Conservation (phyloP, 2,113 vertebrate species). For the Otolemur garnettii region DNA sequence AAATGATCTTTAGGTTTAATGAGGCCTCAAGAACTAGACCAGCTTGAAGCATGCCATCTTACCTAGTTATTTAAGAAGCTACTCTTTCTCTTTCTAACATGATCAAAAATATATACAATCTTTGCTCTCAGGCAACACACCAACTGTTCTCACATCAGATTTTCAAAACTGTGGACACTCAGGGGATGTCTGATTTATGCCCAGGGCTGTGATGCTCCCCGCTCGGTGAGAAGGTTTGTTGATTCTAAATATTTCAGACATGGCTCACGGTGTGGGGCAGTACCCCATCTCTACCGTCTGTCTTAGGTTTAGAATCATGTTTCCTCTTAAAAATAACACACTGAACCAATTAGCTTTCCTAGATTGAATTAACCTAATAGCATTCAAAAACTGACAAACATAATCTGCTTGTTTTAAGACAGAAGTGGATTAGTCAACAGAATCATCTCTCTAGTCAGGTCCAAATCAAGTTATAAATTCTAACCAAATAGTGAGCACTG, state of each 20-base stretch:
- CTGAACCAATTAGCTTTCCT: constrained; percentile 75
- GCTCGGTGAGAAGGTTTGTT: neutral
- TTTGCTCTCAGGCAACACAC: neutral
- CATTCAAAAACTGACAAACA: constrained; percentile 85
- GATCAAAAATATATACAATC: neutral
- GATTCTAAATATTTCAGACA: neutral
- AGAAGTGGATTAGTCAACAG: constrained; percentile 86
- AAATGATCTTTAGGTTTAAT: constrained; percentile 60
- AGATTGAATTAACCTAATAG: constrained; percentile 84
- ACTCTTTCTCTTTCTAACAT: constrained; percentile 63
- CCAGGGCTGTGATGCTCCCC: too few relatives aligned
- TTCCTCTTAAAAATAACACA: constrained; percentile 80
- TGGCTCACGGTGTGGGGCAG: neutral
- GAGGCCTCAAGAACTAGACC: constrained; percentile 24
- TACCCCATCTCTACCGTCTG: neutral
- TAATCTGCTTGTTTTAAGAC: constrained; percentile 86
- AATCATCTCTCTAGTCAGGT: constrained; percentile 69
- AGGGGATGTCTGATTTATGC: neutral
- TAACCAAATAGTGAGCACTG: constrained; percentile 60
- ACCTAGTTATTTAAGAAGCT: constrained; percentile 56
- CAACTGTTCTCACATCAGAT: neutral
- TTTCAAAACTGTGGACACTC: neutral
- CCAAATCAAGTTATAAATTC: constrained; percentile 81
- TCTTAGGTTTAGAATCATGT: constrained; percentile 57
- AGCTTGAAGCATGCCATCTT: neutral